Conservation (phyloP, 2,797 vertebrate species). For the Luscinia luscinia region DNA sequence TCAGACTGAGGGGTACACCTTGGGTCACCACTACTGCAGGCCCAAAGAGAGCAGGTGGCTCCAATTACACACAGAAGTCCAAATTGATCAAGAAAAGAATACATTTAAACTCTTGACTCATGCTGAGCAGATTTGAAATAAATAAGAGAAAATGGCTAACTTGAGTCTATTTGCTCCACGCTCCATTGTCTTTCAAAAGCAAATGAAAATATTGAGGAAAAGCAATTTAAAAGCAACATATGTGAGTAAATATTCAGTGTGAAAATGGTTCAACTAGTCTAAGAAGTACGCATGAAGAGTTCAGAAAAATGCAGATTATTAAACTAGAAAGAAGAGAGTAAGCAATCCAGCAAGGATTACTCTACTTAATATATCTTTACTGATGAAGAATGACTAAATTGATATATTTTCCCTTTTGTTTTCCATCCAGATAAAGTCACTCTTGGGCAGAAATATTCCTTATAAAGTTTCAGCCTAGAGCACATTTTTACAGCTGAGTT, state of each 20-base stretch:
- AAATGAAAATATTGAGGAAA: neutral
- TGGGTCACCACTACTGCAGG: neutral
- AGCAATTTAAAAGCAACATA: neutral
- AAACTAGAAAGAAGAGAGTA: neutral
- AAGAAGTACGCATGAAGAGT: neutral
- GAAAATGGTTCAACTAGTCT: neutral
- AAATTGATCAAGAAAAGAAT: neutral
- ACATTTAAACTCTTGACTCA: neutral
- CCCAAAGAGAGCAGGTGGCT: neutral
- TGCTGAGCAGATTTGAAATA: neutral
- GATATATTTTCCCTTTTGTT: neutral
- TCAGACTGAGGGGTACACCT: neutral
- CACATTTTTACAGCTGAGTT: constrained; percentile 51
- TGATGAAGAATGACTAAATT: constrained; percentile 25
- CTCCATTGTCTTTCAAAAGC: neutral
- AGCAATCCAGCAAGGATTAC: neutral
- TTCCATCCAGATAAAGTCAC: constrained; percentile 1
- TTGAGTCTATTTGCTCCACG: neutral
- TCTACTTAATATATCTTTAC: neutral
- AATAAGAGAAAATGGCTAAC: neutral
- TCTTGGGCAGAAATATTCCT: constrained; percentile 40
- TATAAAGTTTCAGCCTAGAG: constrained; percentile 25
- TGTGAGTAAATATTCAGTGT: neutral
- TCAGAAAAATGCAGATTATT: neutral
- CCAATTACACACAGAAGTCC: neutral